These are phyloP conservation scores for Beroe forskalii DNA, from an alignment of 37 sponge, comb jelly and placozoan species.

Conservation along the genomic window DNA sequence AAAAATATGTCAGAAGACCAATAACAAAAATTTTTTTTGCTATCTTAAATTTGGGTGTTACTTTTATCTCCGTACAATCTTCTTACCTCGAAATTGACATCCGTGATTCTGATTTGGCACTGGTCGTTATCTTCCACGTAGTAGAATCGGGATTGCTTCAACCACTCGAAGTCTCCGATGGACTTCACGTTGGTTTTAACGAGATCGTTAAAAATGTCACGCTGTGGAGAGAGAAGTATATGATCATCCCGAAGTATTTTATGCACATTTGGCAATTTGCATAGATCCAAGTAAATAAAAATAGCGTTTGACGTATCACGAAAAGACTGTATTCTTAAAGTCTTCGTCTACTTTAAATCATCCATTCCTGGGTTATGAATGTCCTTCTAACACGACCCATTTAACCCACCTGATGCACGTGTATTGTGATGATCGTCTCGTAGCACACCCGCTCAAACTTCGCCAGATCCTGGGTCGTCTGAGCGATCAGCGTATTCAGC, in stretches of 20 bases:
- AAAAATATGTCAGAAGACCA: too few relatives aligned
- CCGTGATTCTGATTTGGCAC: conserved; percentile 88
- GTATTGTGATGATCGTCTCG: conserved; percentile 68
- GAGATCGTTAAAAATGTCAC: conserved; percentile 97
- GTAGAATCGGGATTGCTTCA: conserved; percentile 98
- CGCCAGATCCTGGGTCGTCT: conserved; percentile 64
- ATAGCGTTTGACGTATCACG: too few relatives aligned
- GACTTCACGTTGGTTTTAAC: conserved; percentile 80
- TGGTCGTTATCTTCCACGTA: conserved; percentile 86
- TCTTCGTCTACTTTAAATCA: too few relatives aligned
- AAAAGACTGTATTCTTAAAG: too few relatives aligned
- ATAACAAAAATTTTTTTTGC: too few relatives aligned
- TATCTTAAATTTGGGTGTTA: too few relatives aligned
- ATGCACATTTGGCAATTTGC: too few relatives aligned
- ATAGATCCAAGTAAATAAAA: too few relatives aligned
- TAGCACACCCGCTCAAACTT: conserved; percentile 66
- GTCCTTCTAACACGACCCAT: too few relatives aligned
- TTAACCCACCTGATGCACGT: conserved; percentile 66
- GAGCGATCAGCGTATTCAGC: conserved; percentile 64
- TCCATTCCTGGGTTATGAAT: too few relatives aligned
- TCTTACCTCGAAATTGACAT: conserved; percentile 81
- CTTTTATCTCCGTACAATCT: too few relatives aligned
- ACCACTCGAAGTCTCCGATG: conserved; percentile 94
- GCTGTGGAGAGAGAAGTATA: conserved; percentile 70
- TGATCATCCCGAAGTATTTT: too few relatives aligned